A percentile compares a stretch with the other conserved stretches of the same genome.
Evolutionary conservation across 2,888 invertebrate species (phyloP).

Genomic region (Amiota mariae): DNA sequence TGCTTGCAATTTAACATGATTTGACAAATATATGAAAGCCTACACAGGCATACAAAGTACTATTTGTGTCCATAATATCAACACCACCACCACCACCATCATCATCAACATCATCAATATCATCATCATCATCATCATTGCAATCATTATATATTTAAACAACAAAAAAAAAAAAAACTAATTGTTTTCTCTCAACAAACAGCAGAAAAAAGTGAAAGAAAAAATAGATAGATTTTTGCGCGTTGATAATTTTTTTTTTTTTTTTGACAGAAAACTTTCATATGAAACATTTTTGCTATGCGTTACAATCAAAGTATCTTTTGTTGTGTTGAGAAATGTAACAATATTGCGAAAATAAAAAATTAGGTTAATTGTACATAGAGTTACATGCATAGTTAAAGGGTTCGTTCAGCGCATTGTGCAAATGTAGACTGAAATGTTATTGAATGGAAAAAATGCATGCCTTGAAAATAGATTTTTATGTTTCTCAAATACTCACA

Average conservation of each 20-base stretch:
- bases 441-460: too few relatives aligned
- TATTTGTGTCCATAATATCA: background rate
- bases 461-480: constrained; percentile 19
- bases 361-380: constrained; percentile 61
- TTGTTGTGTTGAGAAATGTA: too few relatives aligned
- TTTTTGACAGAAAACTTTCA: constrained; percentile 54
- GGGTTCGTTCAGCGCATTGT: constrained; percentile 35
- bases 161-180: too few relatives aligned
- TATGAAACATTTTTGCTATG: constrained; percentile 26
- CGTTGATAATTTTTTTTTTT: constrained; percentile 48
- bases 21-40: constrained; percentile 22
- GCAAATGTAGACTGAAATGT: too few relatives aligned
- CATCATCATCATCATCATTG: constrained; percentile 35
- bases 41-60: background rate
- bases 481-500: background rate
- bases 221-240: constrained; percentile 44
- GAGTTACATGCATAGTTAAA: constrained; percentile 35
- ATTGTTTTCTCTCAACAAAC: constrained; percentile 1
- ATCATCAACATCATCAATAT: constrained; percentile 42
- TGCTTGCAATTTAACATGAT: constrained; percentile 50
- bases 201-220: constrained; percentile 13
- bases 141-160: too few relatives aligned
- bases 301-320: background rate
- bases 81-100: background rate
- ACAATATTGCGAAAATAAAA: constrained; percentile 10